These are phyloP conservation scores for Cisticola juncidis DNA, from an alignment of 2,113 vertebrate genomes.

Conservation along the genomic window DNA sequence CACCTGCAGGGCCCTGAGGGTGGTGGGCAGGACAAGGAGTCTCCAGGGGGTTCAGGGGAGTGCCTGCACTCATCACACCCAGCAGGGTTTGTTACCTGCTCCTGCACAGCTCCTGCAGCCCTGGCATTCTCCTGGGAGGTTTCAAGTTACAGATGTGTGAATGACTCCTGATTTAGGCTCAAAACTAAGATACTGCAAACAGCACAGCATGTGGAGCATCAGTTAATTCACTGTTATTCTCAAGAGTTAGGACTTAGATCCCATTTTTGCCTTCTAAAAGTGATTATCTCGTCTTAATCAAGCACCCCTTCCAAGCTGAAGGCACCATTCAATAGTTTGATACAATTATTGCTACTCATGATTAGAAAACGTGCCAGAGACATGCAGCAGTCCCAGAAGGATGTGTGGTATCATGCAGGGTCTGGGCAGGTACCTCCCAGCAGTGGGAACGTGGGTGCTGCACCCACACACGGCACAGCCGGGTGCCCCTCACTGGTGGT, in stretches of 20 bases:
- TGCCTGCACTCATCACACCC: rapidly evolving
- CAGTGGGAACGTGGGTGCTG: rapidly evolving
- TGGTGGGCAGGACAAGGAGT: neutral
- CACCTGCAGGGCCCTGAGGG: neutral
- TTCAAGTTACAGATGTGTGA: neutral
- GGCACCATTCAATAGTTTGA: neutral
- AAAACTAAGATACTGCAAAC: neutral
- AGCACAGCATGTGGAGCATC: neutral
- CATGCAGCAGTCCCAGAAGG: neutral
- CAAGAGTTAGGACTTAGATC: neutral
- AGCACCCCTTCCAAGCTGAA: neutral
- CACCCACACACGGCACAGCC: rapidly evolving
- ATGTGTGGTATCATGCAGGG: rapidly evolving
- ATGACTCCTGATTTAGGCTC: neutral
- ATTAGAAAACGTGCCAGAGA: rapidly evolving
- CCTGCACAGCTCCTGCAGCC: neutral
- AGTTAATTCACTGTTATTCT: neutral
- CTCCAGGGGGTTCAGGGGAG: neutral
- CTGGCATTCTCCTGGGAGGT: neutral
- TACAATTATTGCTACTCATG: neutral
- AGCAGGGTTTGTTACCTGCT: rapidly evolving
- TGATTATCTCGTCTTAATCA: neutral
- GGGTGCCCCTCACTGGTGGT: rapidly evolving
- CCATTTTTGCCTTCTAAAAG: neutral
- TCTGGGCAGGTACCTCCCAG: neutral